Conservation (phyloP, 2,797 vertebrate genomes). For the Botia almorhae region DNA sequence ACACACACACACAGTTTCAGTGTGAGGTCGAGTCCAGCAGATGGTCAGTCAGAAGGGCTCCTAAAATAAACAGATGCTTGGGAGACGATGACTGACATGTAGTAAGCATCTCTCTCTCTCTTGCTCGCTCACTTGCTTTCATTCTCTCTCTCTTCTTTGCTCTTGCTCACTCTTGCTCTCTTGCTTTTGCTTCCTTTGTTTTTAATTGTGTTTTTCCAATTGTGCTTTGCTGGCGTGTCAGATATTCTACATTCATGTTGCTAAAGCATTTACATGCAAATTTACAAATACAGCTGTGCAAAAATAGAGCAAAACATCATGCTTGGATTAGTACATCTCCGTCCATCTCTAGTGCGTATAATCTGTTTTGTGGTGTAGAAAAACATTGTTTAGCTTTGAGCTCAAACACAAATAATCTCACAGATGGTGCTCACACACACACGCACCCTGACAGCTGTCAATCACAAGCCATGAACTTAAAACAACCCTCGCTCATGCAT, state of each 20-base stretch:
- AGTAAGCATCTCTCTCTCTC: slow-evolving; percentile 46
- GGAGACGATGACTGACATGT: slow-evolving; percentile 70
- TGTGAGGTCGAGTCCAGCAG: slow-evolving; percentile 64
- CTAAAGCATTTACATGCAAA: too few species aligned
- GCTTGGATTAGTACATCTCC: neutral
- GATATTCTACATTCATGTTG: neutral
- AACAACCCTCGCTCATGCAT: slow-evolving; percentile 63
- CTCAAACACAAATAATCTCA: slow-evolving; percentile 77
- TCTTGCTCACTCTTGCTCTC: neutral
- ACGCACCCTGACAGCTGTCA: slow-evolving; percentile 70
- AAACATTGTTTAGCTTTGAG: slow-evolving; percentile 72
- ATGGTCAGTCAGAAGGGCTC: slow-evolving; percentile 69
- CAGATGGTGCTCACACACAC: slow-evolving; percentile 53
- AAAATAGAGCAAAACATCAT: too few species aligned
- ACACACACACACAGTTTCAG: slow-evolving; percentile 35
- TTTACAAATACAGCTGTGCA: too few species aligned
- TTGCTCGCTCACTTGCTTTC: neutral
- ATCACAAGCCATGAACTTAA: slow-evolving; percentile 68
- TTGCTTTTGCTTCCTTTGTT: too few species aligned
- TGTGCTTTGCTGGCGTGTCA: neutral
- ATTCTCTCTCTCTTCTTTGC: neutral
- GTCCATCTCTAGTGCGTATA: slow-evolving; percentile 34
- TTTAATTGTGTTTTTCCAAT: too few species aligned
- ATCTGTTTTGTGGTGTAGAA: slow-evolving; percentile 56
- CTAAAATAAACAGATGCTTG: slow-evolving; percentile 73